A percentile compares a stretch with the other conserved stretches of the same genome.
These are phyloP conservation scores for Crocallis elinguaria DNA, from an alignment of 2,888 invertebrate genomes.

Conservation along the genomic window DNA sequence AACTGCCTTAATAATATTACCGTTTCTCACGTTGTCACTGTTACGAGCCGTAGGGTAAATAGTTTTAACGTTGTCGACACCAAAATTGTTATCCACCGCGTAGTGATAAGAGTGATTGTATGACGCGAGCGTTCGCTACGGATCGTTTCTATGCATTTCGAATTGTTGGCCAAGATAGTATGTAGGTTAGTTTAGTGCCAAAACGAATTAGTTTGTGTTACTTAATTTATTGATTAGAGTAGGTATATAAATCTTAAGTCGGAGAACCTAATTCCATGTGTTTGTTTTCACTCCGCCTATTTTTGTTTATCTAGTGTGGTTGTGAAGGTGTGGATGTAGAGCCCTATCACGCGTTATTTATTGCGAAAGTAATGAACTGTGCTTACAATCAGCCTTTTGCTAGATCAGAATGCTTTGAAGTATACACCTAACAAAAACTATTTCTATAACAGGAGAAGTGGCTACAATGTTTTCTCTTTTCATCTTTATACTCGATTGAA, in stretches of 20 bases:
- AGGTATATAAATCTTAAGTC: conserved; percentile 43
- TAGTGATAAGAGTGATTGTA: conserved; percentile 26
- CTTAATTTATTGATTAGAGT: conserved; percentile 76
- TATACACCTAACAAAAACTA: no score
- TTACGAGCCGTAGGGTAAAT: conserved; percentile 14
- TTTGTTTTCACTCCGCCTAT: conserved; percentile 71
- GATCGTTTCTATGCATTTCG: conserved; percentile 54
- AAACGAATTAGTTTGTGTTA: conserved; percentile 69
- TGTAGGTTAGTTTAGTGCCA: conserved; percentile 78
- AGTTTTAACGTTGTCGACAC: conserved; percentile 24
- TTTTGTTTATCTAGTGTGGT: conserved; percentile 42
- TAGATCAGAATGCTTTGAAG: no score
- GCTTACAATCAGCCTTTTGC: no score
- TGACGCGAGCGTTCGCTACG: conserved; percentile 26
- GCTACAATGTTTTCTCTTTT: no score
- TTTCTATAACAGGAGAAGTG: no score
- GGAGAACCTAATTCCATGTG: conserved; percentile 56
- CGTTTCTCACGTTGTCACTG: conserved; percentile 23
- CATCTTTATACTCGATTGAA: no score
- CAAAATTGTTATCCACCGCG: conserved; percentile 35
- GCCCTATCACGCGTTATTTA: not conserved
- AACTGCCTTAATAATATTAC: conserved; percentile 26
- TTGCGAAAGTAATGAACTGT: no score
- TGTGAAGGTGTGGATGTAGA: conserved; percentile 28
- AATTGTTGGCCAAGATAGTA: conserved; percentile 45